Evolutionary conservation across 2,113 vertebrate genomes (phyloP).

Genomic region (Pseudopipra pipra): DNA sequence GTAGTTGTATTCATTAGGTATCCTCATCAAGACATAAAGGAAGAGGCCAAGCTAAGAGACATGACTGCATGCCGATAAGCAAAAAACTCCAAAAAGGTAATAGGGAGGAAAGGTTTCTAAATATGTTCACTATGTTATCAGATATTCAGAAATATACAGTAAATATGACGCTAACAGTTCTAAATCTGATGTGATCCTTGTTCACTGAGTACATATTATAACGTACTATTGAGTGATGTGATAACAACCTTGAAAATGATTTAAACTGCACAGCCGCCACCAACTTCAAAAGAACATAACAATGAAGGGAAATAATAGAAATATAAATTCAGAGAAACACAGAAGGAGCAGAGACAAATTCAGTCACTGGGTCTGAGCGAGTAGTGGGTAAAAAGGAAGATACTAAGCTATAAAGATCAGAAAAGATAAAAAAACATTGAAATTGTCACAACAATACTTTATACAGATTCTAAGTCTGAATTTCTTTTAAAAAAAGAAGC

Average conservation of each 20-base stretch:
- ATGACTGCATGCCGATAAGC: not conserved
- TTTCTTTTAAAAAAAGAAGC: not conserved
- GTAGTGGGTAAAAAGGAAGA: not conserved
- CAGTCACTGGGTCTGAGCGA: not conserved
- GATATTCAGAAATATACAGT: not conserved
- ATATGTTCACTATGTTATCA: not conserved
- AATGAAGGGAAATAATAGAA: not conserved
- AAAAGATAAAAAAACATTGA: not conserved
- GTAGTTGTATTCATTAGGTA: not conserved
- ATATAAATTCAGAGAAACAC: not conserved
- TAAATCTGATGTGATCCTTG: not conserved
- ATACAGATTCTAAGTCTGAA: not conserved
- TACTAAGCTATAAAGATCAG: not conserved
- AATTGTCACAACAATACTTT: not conserved
- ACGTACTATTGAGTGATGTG: not conserved
- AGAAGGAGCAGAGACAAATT: not conserved
- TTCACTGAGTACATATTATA: not conserved
- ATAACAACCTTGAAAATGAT: not conserved
- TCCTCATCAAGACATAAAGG: not conserved
- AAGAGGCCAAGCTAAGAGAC: not conserved
- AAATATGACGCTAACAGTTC: not conserved
- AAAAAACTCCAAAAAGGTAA: not conserved
- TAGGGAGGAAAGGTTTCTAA: not conserved
- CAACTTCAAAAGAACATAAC: not conserved
- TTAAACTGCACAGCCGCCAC: not conserved